Conservation (phyloP, 2,888 invertebrate genomes). For the Hesperia comma region DNA sequence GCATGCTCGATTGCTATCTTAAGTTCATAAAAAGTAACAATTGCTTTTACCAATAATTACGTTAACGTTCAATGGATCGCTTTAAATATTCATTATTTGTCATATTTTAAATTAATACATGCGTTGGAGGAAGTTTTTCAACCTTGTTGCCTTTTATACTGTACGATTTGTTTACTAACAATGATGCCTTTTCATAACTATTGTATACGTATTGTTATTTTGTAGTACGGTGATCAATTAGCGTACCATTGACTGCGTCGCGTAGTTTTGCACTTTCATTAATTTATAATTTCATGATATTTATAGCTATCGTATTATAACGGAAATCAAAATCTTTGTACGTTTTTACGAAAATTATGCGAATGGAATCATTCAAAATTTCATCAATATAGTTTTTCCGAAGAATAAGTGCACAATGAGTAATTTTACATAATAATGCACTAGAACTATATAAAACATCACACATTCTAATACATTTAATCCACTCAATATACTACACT, state of each 20-base stretch:
- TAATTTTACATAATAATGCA: too few relatives aligned
- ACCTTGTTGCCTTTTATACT: not conserved
- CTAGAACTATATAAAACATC: too few relatives aligned
- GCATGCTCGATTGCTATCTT: too few relatives aligned
- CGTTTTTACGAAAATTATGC: too few relatives aligned
- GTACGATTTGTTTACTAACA: not conserved
- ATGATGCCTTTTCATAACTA: not conserved
- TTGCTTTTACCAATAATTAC: constrained; percentile 34
- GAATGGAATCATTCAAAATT: too few relatives aligned
- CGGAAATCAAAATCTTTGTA: too few relatives aligned
- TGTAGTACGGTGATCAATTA: not conserved
- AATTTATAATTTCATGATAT: not conserved
- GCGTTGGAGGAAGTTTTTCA: constrained; percentile 12
- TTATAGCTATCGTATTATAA: too few relatives aligned
- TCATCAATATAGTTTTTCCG: too few relatives aligned
- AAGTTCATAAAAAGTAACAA: constrained; percentile 16
- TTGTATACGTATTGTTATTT: not conserved
- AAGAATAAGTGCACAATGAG: too few relatives aligned
- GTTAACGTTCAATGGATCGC: constrained; percentile 22
- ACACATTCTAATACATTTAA: too few relatives aligned
- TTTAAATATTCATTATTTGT: constrained; percentile 23
- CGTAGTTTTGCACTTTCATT: not conserved
- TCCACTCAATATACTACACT: too few relatives aligned
- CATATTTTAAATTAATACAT: constrained; percentile 1
- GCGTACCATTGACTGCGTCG: not conserved